phyloP scores from a whole-genome alignment of 2,888 invertebrate species.

The Ypsolopha sequella region DNA sequence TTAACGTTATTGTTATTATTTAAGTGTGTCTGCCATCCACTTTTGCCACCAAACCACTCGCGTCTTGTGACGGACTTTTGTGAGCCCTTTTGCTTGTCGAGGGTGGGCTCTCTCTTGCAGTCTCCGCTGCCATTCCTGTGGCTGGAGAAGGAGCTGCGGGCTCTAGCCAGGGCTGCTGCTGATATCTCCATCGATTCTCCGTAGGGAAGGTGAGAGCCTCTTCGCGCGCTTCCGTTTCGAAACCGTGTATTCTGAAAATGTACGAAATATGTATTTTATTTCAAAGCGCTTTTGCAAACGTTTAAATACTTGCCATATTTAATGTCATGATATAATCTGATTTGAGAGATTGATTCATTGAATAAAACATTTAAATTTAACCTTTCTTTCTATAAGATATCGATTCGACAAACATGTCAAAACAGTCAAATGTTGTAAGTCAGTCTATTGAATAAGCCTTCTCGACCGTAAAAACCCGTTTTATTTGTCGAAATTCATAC shows the following conservation, averaged over 20 bases:
- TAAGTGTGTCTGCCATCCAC: constrained; percentile 45
- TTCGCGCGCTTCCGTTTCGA: constrained; percentile 36
- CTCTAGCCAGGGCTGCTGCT: constrained; percentile 51
- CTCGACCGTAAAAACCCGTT: too few relatives aligned
- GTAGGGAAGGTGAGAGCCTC: constrained; percentile 53
- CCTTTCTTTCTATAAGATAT: too few relatives aligned
- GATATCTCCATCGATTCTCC: constrained; percentile 65
- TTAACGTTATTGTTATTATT: constrained; percentile 49
- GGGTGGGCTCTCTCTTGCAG: constrained; percentile 32
- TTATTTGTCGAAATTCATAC: too few relatives aligned
- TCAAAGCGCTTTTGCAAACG: background rate
- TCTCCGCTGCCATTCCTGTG: constrained; percentile 23
- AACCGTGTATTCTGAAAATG: constrained; percentile 39
- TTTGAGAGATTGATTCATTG: too few relatives aligned
- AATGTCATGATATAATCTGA: background rate
- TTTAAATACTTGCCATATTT: background rate
- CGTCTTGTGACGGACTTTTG: constrained; percentile 7
- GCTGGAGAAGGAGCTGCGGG: constrained; percentile 37
- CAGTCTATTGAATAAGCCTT: too few relatives aligned
- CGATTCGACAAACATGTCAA: too few relatives aligned
- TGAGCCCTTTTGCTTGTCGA: constrained; percentile 33
- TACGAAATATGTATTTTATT: background rate
- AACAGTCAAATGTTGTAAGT: too few relatives aligned
- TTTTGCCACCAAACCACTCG: constrained; percentile 15
- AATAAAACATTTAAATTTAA: too few relatives aligned